phyloP scores from a whole-genome alignment of 2,113 vertebrate genomes.

The Rynchops niger region DNA sequence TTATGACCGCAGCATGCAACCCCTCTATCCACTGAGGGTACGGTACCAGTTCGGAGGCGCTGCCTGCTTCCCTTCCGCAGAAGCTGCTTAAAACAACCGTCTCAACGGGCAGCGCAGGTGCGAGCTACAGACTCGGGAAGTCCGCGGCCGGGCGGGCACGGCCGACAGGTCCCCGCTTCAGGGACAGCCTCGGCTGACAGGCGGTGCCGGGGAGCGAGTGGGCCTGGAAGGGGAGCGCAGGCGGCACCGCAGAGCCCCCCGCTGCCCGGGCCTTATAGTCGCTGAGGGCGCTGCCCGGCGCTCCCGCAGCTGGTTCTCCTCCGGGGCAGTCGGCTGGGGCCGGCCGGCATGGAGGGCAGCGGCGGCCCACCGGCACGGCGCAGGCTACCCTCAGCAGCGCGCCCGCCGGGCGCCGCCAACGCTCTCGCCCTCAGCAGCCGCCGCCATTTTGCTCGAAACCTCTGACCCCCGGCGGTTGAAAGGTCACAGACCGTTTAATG shows the following conservation, averaged over 20 bases:
- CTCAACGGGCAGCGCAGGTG: background rate
- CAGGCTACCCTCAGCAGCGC: background rate
- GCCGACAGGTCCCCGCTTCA: background rate
- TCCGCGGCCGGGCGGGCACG: background rate
- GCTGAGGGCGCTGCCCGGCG: background rate
- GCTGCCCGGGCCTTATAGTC: background rate
- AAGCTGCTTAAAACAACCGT: background rate
- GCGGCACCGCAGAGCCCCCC: background rate
- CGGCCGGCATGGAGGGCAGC: background rate
- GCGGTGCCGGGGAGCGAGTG: background rate
- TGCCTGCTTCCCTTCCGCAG: background rate
- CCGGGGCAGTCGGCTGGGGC: background rate
- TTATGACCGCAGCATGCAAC: rapidly evolving
- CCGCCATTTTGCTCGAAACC: slow-evolving; percentile 78
- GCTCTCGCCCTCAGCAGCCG: background rate
- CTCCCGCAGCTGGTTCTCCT: background rate
- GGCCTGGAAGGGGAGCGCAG: background rate
- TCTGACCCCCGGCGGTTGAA: slow-evolving; percentile 63
- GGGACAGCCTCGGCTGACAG: background rate
- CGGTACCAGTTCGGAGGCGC: background rate
- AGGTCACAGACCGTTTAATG: background rate
- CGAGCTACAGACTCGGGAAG: background rate
- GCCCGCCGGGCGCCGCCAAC: background rate
- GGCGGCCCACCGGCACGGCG: background rate
- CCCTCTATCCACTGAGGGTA: background rate